Evolutionary conservation across 2,888 invertebrate species (phyloP).

Genomic region (Callyntrura guangdongensis): DNA sequence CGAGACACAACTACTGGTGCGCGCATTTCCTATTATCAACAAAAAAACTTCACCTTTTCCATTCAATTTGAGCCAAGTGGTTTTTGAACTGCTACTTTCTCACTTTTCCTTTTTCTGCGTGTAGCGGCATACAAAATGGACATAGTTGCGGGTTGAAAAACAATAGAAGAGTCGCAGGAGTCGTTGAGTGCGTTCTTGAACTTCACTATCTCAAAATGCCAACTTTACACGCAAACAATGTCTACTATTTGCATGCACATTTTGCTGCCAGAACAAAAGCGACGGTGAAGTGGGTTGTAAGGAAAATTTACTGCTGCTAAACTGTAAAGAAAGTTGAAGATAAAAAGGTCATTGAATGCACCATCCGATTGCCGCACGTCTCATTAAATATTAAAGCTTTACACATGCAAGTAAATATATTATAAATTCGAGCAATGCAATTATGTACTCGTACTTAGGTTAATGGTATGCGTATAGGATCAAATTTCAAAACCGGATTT

Average conservation of each 20-base stretch:
- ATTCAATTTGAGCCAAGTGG: slow-evolving; percentile 62
- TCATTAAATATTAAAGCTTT: slow-evolving; percentile 11
- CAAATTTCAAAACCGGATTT: too few species aligned
- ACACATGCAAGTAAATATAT: not conserved
- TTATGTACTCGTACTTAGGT: too few species aligned
- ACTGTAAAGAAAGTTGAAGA: not conserved
- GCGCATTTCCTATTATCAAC: slow-evolving; percentile 1
- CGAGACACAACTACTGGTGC: not conserved
- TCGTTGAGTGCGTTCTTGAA: slow-evolving; percentile 53
- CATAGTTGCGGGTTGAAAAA: slow-evolving; percentile 20
- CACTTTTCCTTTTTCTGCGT: slow-evolving; percentile 35
- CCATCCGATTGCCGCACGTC: not conserved
- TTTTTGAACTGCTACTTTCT: slow-evolving; percentile 45
- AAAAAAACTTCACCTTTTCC: slow-evolving; percentile 54
- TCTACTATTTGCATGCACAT: not conserved
- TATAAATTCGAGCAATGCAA: too few species aligned
- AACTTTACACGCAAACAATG: not conserved
- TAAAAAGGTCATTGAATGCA: slow-evolving; percentile 16
- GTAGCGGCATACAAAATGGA: not conserved
- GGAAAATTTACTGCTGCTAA: not conserved
- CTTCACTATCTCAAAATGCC: slow-evolving; percentile 30
- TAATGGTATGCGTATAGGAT: too few species aligned
- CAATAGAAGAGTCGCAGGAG: slow-evolving; percentile 27
- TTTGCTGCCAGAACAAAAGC: slow-evolving; percentile 20
- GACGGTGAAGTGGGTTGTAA: not conserved